A percentile compares a stretch with the other conserved stretches of the same genome.
Evolutionary conservation across 1,140 invertebrate genomes (phyloP).

Genomic region (Ephestia elutella): DNA sequence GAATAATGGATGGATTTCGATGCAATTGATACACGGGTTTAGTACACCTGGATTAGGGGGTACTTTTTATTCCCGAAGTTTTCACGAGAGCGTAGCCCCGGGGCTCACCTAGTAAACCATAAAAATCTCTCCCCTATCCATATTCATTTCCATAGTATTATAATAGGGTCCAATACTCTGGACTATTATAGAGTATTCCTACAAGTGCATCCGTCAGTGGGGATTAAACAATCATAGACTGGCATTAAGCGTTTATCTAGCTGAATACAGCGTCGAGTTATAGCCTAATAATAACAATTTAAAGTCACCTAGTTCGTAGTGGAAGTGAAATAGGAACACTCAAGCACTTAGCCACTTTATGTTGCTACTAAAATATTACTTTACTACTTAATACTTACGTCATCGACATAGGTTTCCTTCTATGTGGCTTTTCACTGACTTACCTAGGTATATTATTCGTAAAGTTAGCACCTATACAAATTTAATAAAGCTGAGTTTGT

Average conservation of each 20-base stretch:
- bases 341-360: conserved; percentile 2
- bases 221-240: conserved; percentile 50
- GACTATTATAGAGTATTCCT: conserved; percentile 17
- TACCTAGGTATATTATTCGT: too few species aligned
- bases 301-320: neutral
- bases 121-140: too few species aligned
- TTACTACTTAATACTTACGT: neutral
- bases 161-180: neutral
- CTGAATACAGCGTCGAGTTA: neutral
- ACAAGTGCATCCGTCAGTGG: conserved; percentile 28
- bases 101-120: too few species aligned
- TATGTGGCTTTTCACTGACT: too few species aligned
- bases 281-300: neutral
- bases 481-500: too few species aligned
- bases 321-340: neutral
- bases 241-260: conserved; percentile 4
- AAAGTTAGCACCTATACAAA: too few species aligned
- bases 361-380: neutral
- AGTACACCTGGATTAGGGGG: too few species aligned
- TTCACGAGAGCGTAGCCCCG: too few species aligned
- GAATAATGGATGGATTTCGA: too few species aligned
- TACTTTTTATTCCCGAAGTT: too few species aligned
- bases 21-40: too few species aligned
- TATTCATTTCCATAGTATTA: neutral
- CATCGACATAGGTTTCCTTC: neutral